Evolutionary conservation across 2,113 vertebrate species (phyloP).

Genomic region (Bombycilla garrulus): DNA sequence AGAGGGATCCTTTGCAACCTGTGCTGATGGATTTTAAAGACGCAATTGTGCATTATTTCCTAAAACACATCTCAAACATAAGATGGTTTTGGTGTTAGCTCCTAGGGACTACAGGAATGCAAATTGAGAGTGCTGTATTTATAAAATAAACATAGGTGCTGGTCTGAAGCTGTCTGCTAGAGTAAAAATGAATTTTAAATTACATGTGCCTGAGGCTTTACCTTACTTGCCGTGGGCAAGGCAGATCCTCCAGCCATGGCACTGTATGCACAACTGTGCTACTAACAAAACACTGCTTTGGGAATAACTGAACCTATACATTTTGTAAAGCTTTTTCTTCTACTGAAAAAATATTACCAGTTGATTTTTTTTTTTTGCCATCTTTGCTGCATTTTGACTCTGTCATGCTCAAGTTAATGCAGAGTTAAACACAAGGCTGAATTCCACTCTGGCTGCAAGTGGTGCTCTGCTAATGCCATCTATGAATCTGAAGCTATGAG

Average conservation of each 20-base stretch:
- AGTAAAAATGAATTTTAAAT: slow-evolving; percentile 71
- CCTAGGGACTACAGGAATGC: slow-evolving; percentile 33
- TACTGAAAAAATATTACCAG: slow-evolving; percentile 6
- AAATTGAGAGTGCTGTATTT: slow-evolving; percentile 44
- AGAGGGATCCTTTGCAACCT: neutral
- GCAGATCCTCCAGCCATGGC: slow-evolving; percentile 45
- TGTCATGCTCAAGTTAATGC: slow-evolving; percentile 36
- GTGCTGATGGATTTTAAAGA: slow-evolving; percentile 23
- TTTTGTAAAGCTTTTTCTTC: slow-evolving; percentile 45
- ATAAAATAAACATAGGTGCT: slow-evolving; percentile 64
- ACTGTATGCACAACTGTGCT: slow-evolving; percentile 36
- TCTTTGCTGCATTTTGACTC: neutral
- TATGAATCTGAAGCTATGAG: slow-evolving; percentile 44
- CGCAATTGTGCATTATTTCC: slow-evolving; percentile 27
- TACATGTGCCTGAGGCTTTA: slow-evolving; percentile 57
- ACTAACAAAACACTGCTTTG: slow-evolving; percentile 46
- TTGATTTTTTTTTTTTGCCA: neutral
- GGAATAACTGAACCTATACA: slow-evolving; percentile 50
- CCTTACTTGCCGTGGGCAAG: slow-evolving; percentile 67
- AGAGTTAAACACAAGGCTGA: slow-evolving; percentile 23
- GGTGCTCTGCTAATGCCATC: slow-evolving; percentile 22
- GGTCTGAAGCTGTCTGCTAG: slow-evolving; percentile 41
- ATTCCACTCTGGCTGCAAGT: slow-evolving; percentile 22
- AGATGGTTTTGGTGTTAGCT: slow-evolving; percentile 27
- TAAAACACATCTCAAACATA: slow-evolving; percentile 16